A percentile compares a stretch with the other conserved stretches of the same genome.
phyloP scores from a whole-genome alignment of 2,888 invertebrate genomes.

The Ichneumoninae sp. region DNA sequence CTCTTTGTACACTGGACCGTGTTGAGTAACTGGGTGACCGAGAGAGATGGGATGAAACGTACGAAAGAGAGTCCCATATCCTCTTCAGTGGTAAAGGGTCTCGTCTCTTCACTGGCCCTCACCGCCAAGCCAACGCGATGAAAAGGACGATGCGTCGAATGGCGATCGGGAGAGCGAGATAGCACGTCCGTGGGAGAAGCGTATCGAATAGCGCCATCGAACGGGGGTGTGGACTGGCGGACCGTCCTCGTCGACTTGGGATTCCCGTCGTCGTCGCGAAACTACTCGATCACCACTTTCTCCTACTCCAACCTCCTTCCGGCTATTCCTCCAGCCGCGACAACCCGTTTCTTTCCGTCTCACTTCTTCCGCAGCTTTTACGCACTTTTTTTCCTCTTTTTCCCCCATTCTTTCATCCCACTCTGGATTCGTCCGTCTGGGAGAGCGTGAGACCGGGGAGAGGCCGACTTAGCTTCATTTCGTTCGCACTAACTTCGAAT shows the following conservation, averaged over 20 bases:
- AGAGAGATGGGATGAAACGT: slow-evolving; percentile 59
- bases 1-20: slow-evolving; percentile 71
- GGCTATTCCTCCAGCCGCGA: slow-evolving; percentile 59
- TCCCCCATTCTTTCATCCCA: slow-evolving; percentile 58
- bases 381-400: slow-evolving; percentile 45
- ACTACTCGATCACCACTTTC: slow-evolving; percentile 74
- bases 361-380: slow-evolving; percentile 57
- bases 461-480: slow-evolving; percentile 32
- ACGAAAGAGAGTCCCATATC: slow-evolving; percentile 24
- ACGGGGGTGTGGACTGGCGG: slow-evolving; percentile 34
- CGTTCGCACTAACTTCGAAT: slow-evolving; percentile 38
- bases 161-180: slow-evolving; percentile 38
- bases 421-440: slow-evolving; percentile 44
- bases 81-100: slow-evolving; percentile 44
- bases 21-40: slow-evolving; percentile 44
- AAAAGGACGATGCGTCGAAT: slow-evolving; percentile 44
- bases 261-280: slow-evolving; percentile 70
- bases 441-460: slow-evolving; percentile 24
- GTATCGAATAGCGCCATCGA: not conserved
- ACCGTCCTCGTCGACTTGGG: slow-evolving; percentile 56
- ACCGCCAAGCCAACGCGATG: not conserved
- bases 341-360: slow-evolving; percentile 66
- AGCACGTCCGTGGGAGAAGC: not conserved
- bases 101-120: slow-evolving; percentile 47
- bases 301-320: slow-evolving; percentile 65